Conservation (phyloP, 2,797 vertebrate genomes). For the Emys orbicularis region DNA sequence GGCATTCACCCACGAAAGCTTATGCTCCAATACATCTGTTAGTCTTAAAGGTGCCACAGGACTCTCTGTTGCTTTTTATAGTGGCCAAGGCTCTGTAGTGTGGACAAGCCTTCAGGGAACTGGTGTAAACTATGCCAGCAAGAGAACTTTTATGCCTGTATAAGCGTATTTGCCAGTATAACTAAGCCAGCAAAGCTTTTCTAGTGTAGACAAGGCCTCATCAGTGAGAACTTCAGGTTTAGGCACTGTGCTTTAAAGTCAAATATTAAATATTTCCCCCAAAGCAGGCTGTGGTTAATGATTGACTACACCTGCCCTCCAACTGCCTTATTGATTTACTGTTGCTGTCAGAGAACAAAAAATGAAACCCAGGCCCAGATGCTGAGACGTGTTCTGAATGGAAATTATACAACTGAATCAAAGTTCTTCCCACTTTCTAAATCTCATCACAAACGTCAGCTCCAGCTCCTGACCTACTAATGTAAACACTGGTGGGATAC, state of each 20-base stretch:
- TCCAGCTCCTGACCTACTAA: conserved; percentile 40
- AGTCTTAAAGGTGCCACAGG: no score
- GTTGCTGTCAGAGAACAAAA: conserved; percentile 34
- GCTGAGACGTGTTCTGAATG: conserved; percentile 28
- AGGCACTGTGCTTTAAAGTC: conserved; percentile 32
- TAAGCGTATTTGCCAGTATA: neutral
- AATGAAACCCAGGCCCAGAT: neutral
- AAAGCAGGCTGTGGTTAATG: conserved; percentile 27
- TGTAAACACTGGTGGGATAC: conserved; percentile 42
- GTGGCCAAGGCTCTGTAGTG: neutral
- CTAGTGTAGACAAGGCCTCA: neutral
- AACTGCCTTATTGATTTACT: conserved; percentile 56
- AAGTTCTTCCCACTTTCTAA: conserved; percentile 43
- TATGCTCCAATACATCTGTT: no score
- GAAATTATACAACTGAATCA: conserved; percentile 49
- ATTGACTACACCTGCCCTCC: conserved; percentile 69
- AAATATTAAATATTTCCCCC: conserved; percentile 46
- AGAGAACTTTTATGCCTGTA: neutral
- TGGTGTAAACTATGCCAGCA: neutral
- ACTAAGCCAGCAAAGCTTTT: neutral
- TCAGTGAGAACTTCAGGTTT: neutral
- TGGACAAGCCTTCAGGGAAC: neutral
- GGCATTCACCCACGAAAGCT: no score
- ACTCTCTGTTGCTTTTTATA: neutral
- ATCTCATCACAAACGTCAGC: neutral